phyloP scores from a whole-genome alignment of 1,140 invertebrate species.

The Pentalonia nigronervosa region DNA sequence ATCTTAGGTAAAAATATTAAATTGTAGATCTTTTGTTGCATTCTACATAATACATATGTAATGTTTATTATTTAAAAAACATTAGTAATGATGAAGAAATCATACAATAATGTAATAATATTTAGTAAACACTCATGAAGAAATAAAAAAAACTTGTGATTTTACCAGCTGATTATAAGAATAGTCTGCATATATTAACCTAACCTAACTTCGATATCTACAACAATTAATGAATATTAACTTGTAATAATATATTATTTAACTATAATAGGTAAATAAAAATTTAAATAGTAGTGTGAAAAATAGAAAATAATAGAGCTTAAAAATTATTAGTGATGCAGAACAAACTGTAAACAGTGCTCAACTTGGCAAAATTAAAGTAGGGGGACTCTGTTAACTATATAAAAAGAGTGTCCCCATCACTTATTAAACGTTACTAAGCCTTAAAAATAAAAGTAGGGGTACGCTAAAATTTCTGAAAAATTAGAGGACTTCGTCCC shows the following conservation, averaged over 20 bases:
- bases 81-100: neutral
- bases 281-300: neutral
- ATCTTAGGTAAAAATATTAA: neutral
- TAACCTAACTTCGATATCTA: neutral
- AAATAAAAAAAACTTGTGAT: neutral
- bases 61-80: neutral
- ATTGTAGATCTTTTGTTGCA: neutral
- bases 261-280: neutral
- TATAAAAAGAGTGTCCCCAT: too few species aligned
- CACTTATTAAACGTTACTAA: too few species aligned
- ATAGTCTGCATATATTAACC: neutral
- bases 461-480: too few species aligned
- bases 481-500: too few species aligned
- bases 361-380: too few species aligned
- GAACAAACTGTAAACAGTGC: too few species aligned
- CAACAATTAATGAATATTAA: neutral
- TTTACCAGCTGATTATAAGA: neutral
- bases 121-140: neutral
- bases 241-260: neutral
- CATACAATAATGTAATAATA: neutral
- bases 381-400: too few species aligned
- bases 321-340: neutral
- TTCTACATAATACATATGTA: neutral
- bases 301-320: neutral
- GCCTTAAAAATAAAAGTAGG: too few species aligned